Conservation (phyloP, 2,113 vertebrate species). For the cattle (Bos taurus) region DNA sequence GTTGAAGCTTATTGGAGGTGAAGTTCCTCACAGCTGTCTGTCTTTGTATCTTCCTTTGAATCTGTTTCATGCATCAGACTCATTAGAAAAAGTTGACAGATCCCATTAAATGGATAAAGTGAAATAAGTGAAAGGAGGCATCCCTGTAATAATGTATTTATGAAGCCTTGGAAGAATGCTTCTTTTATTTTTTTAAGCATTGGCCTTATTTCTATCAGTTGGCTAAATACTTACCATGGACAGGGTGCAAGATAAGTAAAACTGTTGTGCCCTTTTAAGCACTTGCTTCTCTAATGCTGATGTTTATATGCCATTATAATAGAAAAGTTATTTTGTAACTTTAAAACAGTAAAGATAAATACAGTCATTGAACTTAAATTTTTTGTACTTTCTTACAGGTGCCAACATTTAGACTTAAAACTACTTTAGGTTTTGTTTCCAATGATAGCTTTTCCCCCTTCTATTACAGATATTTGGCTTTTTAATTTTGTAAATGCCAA, state of each 20-base stretch:
- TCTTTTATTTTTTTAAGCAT: not conserved
- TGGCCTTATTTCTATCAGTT: not conserved
- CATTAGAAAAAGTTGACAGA: conserved; percentile 46
- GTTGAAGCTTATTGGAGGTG: conserved; percentile 54
- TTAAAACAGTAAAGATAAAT: not conserved
- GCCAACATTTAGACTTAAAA: conserved; percentile 25
- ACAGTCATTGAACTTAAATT: not conserved
- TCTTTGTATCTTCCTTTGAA: conserved; percentile 50
- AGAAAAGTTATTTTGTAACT: not conserved
- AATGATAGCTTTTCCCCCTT: not conserved
- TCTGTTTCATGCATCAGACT: not conserved
- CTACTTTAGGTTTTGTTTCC: conserved; percentile 33
- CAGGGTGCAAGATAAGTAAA: not conserved
- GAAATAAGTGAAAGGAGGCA: conserved; percentile 17
- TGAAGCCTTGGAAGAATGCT: not conserved
- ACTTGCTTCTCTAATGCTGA: not conserved
- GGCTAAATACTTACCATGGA: not conserved
- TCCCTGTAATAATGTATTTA: conserved; percentile 16
- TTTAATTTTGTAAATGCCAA: not conserved
- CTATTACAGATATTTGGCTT: not conserved
- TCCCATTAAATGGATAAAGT: conserved; percentile 22
- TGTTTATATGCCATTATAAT: not conserved
- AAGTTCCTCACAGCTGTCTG: conserved; percentile 62
- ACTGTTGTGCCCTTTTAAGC: not conserved
- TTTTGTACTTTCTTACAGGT: not conserved